Percentiles rank a stretch among this genome's conserved stretches.
These are phyloP conservation scores for Stomorhina lunata DNA, from an alignment of 2,888 invertebrate genomes.

Conservation along the genomic window DNA sequence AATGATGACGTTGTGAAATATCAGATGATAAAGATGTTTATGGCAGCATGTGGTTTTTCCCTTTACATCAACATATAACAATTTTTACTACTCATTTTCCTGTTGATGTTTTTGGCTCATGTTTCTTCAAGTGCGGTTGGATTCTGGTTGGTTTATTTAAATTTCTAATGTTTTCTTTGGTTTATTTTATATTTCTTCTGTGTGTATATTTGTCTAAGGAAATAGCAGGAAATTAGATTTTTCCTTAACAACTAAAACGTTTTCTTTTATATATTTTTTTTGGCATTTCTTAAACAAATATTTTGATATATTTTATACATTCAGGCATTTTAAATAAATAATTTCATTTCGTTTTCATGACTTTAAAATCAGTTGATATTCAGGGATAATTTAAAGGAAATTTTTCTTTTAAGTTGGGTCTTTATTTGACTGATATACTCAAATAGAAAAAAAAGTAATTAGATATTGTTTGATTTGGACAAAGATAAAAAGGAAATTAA, in stretches of 20 bases:
- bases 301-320: not conserved
- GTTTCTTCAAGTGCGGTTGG: conserved; percentile 1
- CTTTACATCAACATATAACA: not conserved
- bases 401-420: not conserved
- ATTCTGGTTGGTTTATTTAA: conserved; percentile 12
- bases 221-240: conserved; percentile 53
- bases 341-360: not conserved
- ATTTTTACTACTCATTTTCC: not conserved
- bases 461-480: not conserved
- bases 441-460: not conserved
- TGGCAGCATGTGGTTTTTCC: not conserved
- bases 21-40: not conserved
- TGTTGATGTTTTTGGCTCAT: not conserved
- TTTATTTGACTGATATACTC: not conserved
- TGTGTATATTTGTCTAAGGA: conserved; percentile 11
- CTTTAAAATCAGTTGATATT: not conserved
- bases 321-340: not conserved
- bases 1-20: not conserved
- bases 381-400: not conserved
- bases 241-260: conserved; percentile 33
- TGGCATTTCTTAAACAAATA: no score
- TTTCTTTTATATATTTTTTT: not conserved
- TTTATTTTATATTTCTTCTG: not conserved
- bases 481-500: not conserved
- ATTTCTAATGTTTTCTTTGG: not conserved